Conservation (phyloP, 1,140 invertebrate species). For the Sitobion miscanthi region DNA sequence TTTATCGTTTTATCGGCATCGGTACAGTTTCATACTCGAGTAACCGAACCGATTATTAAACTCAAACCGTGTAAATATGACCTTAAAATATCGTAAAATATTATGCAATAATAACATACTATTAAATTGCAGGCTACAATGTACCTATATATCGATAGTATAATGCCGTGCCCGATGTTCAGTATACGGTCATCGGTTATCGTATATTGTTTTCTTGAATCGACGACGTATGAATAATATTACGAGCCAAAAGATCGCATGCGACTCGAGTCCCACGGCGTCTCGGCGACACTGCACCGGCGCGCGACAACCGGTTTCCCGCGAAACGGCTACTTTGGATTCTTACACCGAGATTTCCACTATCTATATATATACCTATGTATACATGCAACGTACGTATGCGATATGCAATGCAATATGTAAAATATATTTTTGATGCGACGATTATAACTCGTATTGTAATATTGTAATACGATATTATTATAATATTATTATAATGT, state of each 20-base stretch:
- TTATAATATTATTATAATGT: not conserved
- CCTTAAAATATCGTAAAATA: too few species aligned
- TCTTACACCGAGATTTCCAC: not conserved
- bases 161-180: not conserved
- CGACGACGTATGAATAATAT: not conserved
- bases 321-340: not conserved
- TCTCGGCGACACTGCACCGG: too few species aligned
- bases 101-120: too few species aligned
- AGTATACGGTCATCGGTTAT: not conserved
- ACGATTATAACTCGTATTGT: not conserved
- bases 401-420: not conserved
- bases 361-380: too few species aligned
- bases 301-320: not conserved
- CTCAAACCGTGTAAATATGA: too few species aligned
- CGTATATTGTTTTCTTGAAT: not conserved
- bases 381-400: too few species aligned
- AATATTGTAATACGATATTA: not conserved
- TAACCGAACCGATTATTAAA: too few species aligned
- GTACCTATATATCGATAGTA: not conserved
- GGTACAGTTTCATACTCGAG: too few species aligned
- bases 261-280: not conserved
- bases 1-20: too few species aligned
- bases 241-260: not conserved
- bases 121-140: not conserved
- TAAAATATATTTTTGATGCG: not conserved